phyloP scores from a whole-genome alignment of 2,113 vertebrate species.

The Epinephelus fuscoguttatus region DNA sequence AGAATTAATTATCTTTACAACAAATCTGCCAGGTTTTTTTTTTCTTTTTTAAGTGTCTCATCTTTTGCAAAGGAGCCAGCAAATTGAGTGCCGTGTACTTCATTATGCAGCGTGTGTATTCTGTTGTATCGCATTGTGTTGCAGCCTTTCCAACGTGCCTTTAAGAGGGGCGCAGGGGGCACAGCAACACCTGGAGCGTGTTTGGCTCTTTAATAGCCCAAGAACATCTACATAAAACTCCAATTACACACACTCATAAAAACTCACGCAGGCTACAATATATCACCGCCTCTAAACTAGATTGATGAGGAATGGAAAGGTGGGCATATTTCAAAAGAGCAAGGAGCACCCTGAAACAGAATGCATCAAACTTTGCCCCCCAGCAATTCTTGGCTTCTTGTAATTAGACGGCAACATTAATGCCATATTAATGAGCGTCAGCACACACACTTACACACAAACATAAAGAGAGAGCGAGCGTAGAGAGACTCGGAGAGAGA shows the following conservation, averaged over 20 bases:
- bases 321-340: slow-evolving; percentile 70
- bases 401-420: slow-evolving; percentile 79
- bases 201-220: slow-evolving; percentile 69
- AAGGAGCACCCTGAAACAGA: slow-evolving; percentile 61
- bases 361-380: slow-evolving; percentile 69
- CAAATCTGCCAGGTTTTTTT: slow-evolving; percentile 18
- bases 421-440: slow-evolving; percentile 75
- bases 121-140: slow-evolving; percentile 11
- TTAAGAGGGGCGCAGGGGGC: slow-evolving; percentile 39
- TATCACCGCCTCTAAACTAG: slow-evolving; percentile 64
- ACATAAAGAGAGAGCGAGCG: neutral
- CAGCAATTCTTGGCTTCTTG: slow-evolving; percentile 68
- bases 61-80: neutral
- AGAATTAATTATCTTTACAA: slow-evolving; percentile 58
- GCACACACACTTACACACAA: slow-evolving; percentile 20
- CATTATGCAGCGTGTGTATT: slow-evolving; percentile 4
- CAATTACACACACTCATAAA: slow-evolving; percentile 78
- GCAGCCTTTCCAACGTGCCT: slow-evolving; percentile 46
- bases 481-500: slow-evolving; percentile 26
- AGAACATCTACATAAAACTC: slow-evolving; percentile 76
- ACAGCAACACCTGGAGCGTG: slow-evolving; percentile 69
- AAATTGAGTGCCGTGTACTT: neutral
- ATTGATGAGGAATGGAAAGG: slow-evolving; percentile 68
- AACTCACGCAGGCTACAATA: slow-evolving; percentile 53
- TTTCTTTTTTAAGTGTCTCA: slow-evolving; percentile 16